Percentiles rank a stretch among this genome's conserved stretches.
Evolutionary conservation across 2,888 invertebrate genomes (phyloP).

Genomic region (Ischnus inquisitorius): DNA sequence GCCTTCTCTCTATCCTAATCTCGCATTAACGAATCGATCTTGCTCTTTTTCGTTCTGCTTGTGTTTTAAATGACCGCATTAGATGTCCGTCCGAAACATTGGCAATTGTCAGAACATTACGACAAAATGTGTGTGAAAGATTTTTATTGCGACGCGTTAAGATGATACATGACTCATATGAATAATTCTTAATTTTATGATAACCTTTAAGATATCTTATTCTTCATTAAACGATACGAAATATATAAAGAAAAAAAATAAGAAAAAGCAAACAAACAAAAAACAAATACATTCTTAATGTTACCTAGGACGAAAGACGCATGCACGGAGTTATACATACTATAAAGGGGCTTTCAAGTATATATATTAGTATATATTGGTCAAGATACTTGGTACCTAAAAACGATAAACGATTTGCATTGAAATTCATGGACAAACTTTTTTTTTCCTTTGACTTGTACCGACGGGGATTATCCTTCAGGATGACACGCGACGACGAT

Average conservation of each 20-base stretch:
- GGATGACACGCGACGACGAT: slow-evolving; percentile 21
- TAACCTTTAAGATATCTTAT: slow-evolving; percentile 60
- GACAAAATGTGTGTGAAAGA: slow-evolving; percentile 55
- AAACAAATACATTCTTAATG: slow-evolving; percentile 30
- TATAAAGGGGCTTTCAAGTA: slow-evolving; percentile 34
- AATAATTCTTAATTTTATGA: slow-evolving; percentile 61
- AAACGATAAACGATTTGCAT: slow-evolving; percentile 61
- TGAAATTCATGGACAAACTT: slow-evolving; percentile 45
- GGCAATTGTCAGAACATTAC: slow-evolving; percentile 73
- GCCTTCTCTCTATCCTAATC: background rate
- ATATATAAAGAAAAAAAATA: slow-evolving; percentile 54
- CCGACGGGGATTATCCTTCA: slow-evolving; percentile 23
- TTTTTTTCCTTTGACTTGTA: slow-evolving; percentile 29
- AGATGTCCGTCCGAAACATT: slow-evolving; percentile 79
- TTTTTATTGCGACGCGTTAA: slow-evolving; percentile 64
- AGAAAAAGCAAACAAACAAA: slow-evolving; percentile 18
- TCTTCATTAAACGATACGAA: slow-evolving; percentile 65
- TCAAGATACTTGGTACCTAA: slow-evolving; percentile 58
- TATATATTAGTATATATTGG: slow-evolving; percentile 33
- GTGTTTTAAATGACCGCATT: slow-evolving; percentile 59
- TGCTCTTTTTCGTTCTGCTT: slow-evolving; percentile 13
- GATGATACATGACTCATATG: slow-evolving; percentile 59
- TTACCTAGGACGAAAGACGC: slow-evolving; percentile 55
- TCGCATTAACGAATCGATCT: background rate
- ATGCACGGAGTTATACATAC: slow-evolving; percentile 52